A percentile compares a stretch with the other conserved stretches of the same genome.
Conservation (phyloP, 2,113 vertebrate species). For the Tylochromis polylepis region DNA sequence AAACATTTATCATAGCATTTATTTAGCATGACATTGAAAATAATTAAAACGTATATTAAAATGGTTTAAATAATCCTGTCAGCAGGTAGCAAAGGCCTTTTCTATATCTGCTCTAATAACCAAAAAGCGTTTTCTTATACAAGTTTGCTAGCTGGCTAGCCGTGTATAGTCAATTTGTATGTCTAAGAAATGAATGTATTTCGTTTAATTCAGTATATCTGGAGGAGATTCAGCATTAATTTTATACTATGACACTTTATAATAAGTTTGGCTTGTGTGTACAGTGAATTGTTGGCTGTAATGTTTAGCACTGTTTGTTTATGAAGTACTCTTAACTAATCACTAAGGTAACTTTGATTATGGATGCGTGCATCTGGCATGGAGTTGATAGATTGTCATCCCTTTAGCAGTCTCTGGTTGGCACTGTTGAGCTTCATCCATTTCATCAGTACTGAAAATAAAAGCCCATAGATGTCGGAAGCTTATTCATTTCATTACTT, state of each 20-base stretch:
- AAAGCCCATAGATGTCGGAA: neutral
- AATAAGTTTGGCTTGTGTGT: neutral
- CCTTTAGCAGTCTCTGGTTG: constrained; percentile 24
- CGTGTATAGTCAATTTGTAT: neutral
- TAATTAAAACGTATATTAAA: neutral
- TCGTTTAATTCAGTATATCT: neutral
- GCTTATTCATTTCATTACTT: neutral
- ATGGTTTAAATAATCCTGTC: neutral
- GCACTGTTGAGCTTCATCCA: constrained; percentile 34
- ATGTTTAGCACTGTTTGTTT: neutral
- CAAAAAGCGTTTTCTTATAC: neutral
- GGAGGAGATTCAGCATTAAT: neutral
- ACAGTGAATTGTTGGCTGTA: neutral
- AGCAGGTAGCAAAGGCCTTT: neutral
- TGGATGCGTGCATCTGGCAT: neutral
- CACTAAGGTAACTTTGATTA: neutral
- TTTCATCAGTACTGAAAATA: neutral
- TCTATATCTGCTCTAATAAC: neutral
- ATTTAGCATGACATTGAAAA: neutral
- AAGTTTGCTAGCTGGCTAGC: constrained; percentile 38
- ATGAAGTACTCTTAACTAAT: neutral
- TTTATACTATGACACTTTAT: neutral
- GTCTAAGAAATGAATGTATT: neutral
- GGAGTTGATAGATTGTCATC: neutral
- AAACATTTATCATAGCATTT: neutral